phyloP scores from a whole-genome alignment of 1,140 invertebrate genomes.

The Leguminivora glycinivorella region DNA sequence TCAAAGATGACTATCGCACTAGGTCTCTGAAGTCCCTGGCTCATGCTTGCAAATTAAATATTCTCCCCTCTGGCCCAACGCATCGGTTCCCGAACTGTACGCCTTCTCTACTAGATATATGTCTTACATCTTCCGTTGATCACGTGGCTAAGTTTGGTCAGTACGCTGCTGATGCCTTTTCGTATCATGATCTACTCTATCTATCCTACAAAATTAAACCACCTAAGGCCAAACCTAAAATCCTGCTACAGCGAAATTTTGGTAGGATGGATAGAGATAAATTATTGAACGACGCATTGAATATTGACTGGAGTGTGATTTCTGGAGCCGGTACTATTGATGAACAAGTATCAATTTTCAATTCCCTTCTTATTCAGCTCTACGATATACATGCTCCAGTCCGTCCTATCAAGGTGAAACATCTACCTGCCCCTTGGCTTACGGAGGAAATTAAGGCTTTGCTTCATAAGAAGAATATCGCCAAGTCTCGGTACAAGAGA shows the following conservation, averaged over 20 bases:
- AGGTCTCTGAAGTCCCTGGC: conserved; percentile 5
- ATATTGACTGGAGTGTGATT: too few relatives aligned
- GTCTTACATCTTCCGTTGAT: conserved; percentile 25
- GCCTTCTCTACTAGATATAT: conserved; percentile 35
- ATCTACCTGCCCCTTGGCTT: too few relatives aligned
- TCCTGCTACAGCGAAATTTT: conserved; percentile 23
- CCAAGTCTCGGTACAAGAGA: too few relatives aligned
- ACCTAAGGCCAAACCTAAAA: conserved; percentile 21
- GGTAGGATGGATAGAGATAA: conserved; percentile 12
- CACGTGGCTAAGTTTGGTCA: conserved; percentile 33
- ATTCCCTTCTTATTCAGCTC: too few relatives aligned
- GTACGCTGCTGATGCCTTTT: conserved; percentile 29
- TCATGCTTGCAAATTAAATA: conserved; percentile 30
- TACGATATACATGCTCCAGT: too few relatives aligned
- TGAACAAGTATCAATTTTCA: too few relatives aligned
- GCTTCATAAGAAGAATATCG: too few relatives aligned
- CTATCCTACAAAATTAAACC: conserved; percentile 28
- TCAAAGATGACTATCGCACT: conserved; percentile 21
- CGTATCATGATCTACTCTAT: conserved; percentile 28
- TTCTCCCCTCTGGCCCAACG: conserved; percentile 33
- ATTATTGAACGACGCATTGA: conserved; percentile 18
- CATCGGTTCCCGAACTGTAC: too few relatives aligned
- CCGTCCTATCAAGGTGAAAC: too few relatives aligned
- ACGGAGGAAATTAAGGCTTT: too few relatives aligned
- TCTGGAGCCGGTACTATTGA: too few relatives aligned